A percentile compares a stretch with the other conserved stretches of the same genome.
Evolutionary conservation across 2,797 vertebrate genomes (phyloP).

Genomic region (Anas georgica): DNA sequence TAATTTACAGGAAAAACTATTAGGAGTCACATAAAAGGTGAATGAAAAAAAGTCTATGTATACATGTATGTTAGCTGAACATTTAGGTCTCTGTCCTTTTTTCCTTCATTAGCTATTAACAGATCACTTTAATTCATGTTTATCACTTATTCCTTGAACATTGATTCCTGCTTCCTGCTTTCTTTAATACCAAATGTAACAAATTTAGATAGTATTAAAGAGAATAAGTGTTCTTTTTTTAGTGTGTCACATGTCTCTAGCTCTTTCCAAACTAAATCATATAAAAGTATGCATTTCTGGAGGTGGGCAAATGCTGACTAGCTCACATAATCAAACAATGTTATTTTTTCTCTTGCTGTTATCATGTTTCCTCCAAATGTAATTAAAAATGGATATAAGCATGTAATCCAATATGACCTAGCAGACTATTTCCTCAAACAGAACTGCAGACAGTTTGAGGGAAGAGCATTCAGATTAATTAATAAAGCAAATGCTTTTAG

Average conservation of each 20-base stretch:
- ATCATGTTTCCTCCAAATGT: conserved; percentile 48
- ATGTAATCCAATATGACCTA: conserved; percentile 36
- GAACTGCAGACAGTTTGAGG: not conserved
- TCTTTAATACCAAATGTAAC: not conserved
- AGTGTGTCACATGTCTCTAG: not conserved
- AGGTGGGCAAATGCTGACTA: not conserved
- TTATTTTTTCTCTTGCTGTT: conserved; percentile 27
- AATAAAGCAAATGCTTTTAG: conserved; percentile 41
- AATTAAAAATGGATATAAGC: conserved; percentile 54
- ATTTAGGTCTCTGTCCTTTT: not conserved
- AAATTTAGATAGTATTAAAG: not conserved
- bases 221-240: not conserved
- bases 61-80: not conserved
- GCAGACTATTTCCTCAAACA: conserved; percentile 27
- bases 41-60: not conserved
- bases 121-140: not conserved
- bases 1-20: not conserved
- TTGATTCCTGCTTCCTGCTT: not conserved
- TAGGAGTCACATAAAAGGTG: not conserved
- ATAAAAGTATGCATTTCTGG: not conserved
- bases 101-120: not conserved
- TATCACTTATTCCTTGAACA: not conserved
- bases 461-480: conserved; percentile 36
- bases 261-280: not conserved
- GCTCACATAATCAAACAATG: not conserved